A percentile compares a stretch with the other conserved stretches of the same genome.
phyloP scores from a whole-genome alignment of 2,888 invertebrate species.

The Apamea crenata region DNA sequence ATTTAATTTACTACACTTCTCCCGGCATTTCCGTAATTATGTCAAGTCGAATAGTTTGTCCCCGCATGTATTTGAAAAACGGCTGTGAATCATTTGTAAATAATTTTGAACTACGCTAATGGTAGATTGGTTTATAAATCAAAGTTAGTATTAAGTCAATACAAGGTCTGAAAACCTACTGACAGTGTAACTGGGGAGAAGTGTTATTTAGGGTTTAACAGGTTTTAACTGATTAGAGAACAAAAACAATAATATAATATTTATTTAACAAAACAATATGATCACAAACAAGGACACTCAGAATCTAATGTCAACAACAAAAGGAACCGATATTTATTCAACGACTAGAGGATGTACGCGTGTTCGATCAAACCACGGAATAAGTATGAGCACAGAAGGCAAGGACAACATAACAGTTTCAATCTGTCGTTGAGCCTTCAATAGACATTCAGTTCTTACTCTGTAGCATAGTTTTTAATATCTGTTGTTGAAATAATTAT shows the following conservation, averaged over 20 bases:
- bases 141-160: neutral
- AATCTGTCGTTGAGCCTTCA: neutral
- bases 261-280: neutral
- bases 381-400: neutral
- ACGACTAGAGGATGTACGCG: neutral
- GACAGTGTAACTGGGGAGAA: too few species aligned
- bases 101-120: slow-evolving; percentile 9
- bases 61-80: slow-evolving; percentile 8
- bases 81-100: slow-evolving; percentile 23
- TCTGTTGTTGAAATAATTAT: neutral
- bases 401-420: neutral
- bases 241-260: neutral
- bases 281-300: neutral
- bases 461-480: neutral
- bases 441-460: neutral
- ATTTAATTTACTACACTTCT: slow-evolving; percentile 40
- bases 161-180: neutral
- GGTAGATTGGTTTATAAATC: slow-evolving; percentile 9
- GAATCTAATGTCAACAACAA: neutral
- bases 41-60: slow-evolving; percentile 12
- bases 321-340: neutral
- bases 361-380: neutral
- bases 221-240: neutral
- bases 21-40: slow-evolving; percentile 50
- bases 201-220: neutral